A percentile compares a stretch with the other conserved stretches of the same genome.
These are phyloP conservation scores for Hafferia zeledoni DNA, from an alignment of 2,797 vertebrate species.

Conservation along the genomic window DNA sequence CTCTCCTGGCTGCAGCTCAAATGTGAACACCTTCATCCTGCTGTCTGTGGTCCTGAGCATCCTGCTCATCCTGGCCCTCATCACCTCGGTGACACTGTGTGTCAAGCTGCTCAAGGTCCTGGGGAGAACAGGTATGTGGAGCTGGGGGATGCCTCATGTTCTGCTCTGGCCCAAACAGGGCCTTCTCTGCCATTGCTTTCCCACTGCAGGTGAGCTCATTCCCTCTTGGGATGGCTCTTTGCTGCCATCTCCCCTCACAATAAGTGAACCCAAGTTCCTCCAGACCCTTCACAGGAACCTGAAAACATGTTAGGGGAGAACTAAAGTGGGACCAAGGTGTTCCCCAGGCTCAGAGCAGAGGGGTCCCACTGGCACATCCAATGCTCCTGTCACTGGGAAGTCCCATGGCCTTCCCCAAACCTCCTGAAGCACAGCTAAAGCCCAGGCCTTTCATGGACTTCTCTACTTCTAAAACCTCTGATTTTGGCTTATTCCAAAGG, in stretches of 20 bases:
- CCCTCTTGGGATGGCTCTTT: not conserved
- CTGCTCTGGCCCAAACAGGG: not conserved
- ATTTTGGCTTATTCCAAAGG: constrained; percentile 20
- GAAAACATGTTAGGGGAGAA: not conserved
- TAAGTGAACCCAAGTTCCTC: not conserved
- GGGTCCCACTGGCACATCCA: not conserved
- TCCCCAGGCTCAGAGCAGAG: not conserved
- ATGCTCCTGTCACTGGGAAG: not conserved
- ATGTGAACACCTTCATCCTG: fast-evolving
- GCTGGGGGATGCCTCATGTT: not conserved
- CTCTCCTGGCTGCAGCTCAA: not conserved
- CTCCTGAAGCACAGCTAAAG: not conserved
- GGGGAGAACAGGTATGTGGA: not conserved
- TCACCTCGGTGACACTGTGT: fast-evolving
- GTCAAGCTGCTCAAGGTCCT: not conserved
- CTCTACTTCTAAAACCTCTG: not conserved
- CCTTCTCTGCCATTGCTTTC: not conserved
- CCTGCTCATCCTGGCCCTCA: not conserved
- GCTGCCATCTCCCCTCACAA: not conserved
- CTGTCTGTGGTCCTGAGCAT: not conserved
- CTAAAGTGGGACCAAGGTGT: not conserved
- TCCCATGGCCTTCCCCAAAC: not conserved
- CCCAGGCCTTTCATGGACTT: not conserved
- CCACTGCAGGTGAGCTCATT: not conserved
- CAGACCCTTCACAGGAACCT: not conserved